A percentile compares a stretch with the other conserved stretches of the same genome.
Conservation (phyloP, 2,888 invertebrate species). For the Steinernema hermaphroditum region DNA sequence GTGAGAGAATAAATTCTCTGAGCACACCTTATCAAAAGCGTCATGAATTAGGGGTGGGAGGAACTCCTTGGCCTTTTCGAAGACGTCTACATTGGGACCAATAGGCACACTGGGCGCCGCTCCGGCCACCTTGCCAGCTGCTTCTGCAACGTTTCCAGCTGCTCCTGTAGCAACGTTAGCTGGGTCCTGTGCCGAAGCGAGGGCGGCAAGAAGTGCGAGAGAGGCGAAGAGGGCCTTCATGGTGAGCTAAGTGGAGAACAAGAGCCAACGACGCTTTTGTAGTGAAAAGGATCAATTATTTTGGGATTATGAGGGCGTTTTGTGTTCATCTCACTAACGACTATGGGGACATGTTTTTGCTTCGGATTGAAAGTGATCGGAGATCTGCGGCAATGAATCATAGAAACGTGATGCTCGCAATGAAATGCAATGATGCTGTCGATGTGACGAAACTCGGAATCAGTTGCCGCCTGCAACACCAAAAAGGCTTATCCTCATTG, state of each 20-base stretch:
- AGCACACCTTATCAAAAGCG: not conserved
- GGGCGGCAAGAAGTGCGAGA: not conserved
- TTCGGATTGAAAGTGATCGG: too few species aligned
- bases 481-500: too few species aligned
- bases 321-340: too few species aligned
- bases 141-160: too few species aligned
- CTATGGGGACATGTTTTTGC: too few species aligned
- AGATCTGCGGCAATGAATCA: too few species aligned
- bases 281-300: too few species aligned
- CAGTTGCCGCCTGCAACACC: too few species aligned
- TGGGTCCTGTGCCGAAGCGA: not conserved
- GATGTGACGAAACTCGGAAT: too few species aligned
- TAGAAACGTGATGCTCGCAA: too few species aligned
- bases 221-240: conserved; percentile 26
- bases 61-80: not conserved
- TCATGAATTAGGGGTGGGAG: not conserved
- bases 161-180: not conserved
- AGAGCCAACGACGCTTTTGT: not conserved
- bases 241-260: not conserved
- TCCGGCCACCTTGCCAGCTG: not conserved
- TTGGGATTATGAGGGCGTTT: too few species aligned
- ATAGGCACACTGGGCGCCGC: not conserved
- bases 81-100: not conserved
- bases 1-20: not conserved
- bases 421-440: too few species aligned